Percentiles rank a stretch among this genome's conserved stretches.
phyloP scores from a whole-genome alignment of 2,797 vertebrate genomes.

The Smutsia gigantea region DNA sequence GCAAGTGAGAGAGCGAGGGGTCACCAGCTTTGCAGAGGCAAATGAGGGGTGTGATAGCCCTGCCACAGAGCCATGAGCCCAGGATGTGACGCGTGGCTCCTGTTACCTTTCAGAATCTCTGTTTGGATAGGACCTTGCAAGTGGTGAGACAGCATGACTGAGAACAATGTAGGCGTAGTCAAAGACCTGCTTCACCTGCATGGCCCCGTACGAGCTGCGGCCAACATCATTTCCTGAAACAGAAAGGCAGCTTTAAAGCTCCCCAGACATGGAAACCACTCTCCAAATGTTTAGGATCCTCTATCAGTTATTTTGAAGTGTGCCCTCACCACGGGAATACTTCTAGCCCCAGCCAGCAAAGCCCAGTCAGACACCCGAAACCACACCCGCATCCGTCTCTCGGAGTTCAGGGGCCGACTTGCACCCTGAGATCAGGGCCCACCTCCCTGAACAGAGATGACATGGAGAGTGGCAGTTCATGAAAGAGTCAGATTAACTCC shows the following conservation, averaged over 20 bases:
- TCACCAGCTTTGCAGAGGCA: not conserved
- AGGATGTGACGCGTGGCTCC: accelerated
- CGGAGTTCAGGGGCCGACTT: accelerated
- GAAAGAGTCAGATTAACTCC: not conserved
- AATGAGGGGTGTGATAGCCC: not conserved
- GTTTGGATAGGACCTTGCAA: conserved; percentile 96
- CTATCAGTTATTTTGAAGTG: not conserved
- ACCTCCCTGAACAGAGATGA: not conserved
- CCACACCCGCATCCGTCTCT: accelerated
- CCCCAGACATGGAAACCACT: accelerated
- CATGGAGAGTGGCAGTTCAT: not conserved
- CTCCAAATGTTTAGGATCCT: accelerated
- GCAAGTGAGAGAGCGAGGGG: not conserved
- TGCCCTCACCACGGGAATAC: not conserved
- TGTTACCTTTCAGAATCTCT: conserved; percentile 95
- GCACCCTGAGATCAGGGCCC: not conserved
- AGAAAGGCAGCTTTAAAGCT: conserved; percentile 47
- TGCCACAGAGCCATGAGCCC: not conserved
- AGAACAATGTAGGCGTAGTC: conserved; percentile 98
- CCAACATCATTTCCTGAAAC: conserved; percentile 96
- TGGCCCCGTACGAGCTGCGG: conserved; percentile 97
- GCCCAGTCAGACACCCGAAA: accelerated
- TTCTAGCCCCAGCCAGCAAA: not conserved
- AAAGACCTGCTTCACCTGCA: conserved; percentile 98
- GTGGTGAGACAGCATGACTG: conserved; percentile 95